Evolutionary conservation across 2,113 vertebrate species (phyloP).

Genomic region (Platysternon megacephalum): DNA sequence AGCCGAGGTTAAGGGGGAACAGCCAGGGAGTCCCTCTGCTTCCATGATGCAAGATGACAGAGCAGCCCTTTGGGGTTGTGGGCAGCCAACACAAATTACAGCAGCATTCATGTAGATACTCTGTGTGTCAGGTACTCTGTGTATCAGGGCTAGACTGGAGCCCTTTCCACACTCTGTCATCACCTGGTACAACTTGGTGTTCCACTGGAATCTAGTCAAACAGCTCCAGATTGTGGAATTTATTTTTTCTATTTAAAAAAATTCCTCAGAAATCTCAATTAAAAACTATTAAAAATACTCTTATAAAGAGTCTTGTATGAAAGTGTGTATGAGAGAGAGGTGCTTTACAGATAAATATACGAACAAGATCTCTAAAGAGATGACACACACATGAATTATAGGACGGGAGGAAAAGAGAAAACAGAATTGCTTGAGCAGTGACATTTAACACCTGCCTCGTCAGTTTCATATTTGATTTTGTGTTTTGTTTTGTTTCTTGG

Average conservation of each 20-base stretch:
- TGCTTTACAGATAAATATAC: neutral
- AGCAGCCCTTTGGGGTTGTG: neutral
- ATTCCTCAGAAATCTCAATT: neutral
- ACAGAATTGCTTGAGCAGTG: neutral
- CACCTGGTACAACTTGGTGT: neutral
- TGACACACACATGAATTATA: neutral
- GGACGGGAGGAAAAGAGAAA: neutral
- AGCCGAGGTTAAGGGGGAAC: neutral
- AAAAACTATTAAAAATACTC: neutral
- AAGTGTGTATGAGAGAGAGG: accelerated
- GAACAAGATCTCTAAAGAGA: neutral
- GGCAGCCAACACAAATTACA: neutral
- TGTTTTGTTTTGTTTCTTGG: neutral
- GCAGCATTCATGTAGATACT: neutral
- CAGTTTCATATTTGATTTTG: neutral
- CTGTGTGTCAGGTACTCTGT: neutral
- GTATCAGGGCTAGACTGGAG: neutral
- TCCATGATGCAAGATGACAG: neutral
- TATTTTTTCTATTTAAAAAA: neutral
- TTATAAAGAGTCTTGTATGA: neutral
- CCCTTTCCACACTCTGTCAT: neutral
- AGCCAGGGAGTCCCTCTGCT: neutral
- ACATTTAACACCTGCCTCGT: neutral
- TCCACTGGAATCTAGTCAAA: neutral
- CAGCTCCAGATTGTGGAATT: neutral